Conservation (phyloP, 2,888 invertebrate genomes). For the Andrena dorsata region DNA sequence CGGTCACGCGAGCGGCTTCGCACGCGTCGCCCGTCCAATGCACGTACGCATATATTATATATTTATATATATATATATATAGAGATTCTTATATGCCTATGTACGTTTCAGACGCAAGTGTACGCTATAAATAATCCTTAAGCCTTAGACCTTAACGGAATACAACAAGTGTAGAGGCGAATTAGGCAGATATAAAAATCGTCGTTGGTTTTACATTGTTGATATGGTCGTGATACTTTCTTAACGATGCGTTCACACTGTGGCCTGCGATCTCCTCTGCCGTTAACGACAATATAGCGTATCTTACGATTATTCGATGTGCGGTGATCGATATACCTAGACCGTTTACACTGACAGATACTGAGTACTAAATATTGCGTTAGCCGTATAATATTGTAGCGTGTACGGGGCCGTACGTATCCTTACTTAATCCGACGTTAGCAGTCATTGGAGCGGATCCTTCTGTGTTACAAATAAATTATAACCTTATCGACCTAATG, state of each 20-base stretch:
- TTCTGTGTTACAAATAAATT: slow-evolving; percentile 75
- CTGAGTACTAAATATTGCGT: slow-evolving; percentile 73
- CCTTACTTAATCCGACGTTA: slow-evolving; percentile 53
- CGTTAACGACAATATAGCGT: slow-evolving; percentile 31
- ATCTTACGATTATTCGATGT: slow-evolving; percentile 74
- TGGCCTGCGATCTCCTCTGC: slow-evolving; percentile 31
- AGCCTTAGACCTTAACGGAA: slow-evolving; percentile 57
- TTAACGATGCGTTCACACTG: slow-evolving; percentile 59
- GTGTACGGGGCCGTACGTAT: slow-evolving; percentile 63
- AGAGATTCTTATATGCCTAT: slow-evolving; percentile 19
- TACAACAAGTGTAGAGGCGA: slow-evolving; percentile 55
- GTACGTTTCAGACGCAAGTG: slow-evolving; percentile 65
- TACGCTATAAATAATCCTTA: slow-evolving; percentile 70
- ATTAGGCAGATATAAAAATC: slow-evolving; percentile 63
- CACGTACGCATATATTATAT: slow-evolving; percentile 6
- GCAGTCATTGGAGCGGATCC: slow-evolving; percentile 69
- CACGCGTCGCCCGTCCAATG: neutral
- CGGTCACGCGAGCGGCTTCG: neutral
- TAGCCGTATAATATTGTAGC: slow-evolving; percentile 69
- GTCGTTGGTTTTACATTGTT: slow-evolving; percentile 57
- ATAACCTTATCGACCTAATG: slow-evolving; percentile 77
- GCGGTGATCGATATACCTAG: slow-evolving; percentile 64
- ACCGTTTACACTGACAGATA: slow-evolving; percentile 65
- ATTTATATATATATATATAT: slow-evolving; percentile 8
- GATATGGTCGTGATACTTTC: slow-evolving; percentile 76